Conservation (phyloP, 2,888 invertebrate species). For the Yponomeuta evonymella region DNA sequence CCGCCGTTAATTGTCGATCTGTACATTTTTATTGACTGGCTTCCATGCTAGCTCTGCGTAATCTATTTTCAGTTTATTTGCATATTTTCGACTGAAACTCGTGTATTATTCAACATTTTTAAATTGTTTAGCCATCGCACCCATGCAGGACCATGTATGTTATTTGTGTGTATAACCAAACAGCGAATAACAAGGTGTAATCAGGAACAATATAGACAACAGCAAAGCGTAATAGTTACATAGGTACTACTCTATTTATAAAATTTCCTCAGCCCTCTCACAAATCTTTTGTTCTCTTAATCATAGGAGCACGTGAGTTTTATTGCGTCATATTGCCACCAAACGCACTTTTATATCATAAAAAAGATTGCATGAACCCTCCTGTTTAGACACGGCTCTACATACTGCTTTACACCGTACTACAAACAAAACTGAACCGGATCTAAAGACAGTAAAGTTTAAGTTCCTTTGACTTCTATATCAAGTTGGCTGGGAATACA, state of each 20-base stretch:
- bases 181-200: background rate
- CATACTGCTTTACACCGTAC: too few relatives aligned
- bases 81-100: background rate
- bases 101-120: background rate
- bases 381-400: too few relatives aligned
- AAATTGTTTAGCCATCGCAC: background rate
- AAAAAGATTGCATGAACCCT: conserved; percentile 32
- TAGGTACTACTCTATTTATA: background rate
- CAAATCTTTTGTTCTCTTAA: background rate
- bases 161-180: background rate
- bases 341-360: conserved; percentile 37
- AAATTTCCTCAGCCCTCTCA: background rate
- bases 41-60: background rate
- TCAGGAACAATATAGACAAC: background rate
- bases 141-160: background rate
- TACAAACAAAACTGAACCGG: too few relatives aligned
- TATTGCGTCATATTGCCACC: conserved; percentile 1
- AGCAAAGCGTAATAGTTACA: background rate
- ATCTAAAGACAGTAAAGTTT: too few relatives aligned
- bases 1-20: background rate
- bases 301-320: conserved; percentile 10
- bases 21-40: background rate
- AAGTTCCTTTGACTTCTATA: too few relatives aligned
- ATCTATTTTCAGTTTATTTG: background rate
- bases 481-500: too few relatives aligned